Evolutionary conservation across 2,888 invertebrate genomes (phyloP).

Genomic region (Ophioninae sp.): DNA sequence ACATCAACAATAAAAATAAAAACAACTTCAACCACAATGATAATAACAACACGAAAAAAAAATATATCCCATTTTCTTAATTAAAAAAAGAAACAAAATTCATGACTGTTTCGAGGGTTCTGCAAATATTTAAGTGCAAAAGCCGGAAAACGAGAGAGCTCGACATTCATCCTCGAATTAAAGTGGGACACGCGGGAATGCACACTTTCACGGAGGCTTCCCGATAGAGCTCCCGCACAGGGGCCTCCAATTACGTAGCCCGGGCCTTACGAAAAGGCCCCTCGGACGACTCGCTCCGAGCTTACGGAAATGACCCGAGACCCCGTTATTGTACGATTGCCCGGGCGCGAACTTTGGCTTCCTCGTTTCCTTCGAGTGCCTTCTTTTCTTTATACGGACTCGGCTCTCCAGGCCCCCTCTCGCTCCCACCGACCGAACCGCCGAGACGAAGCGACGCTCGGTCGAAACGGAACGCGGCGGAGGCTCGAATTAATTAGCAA

Average conservation of each 20-base stretch:
- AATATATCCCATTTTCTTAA: too few relatives aligned
- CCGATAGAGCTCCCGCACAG: slow-evolving; percentile 59
- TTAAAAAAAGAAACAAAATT: too few relatives aligned
- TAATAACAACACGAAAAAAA: neutral
- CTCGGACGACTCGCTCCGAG: slow-evolving; percentile 27
- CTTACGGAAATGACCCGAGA: slow-evolving; percentile 52
- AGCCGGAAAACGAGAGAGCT: neutral
- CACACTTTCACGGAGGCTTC: slow-evolving; percentile 28
- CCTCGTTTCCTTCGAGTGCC: slow-evolving; percentile 23
- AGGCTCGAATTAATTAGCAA: slow-evolving; percentile 45
- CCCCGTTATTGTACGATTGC: slow-evolving; percentile 49
- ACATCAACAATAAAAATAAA: slow-evolving; percentile 1
- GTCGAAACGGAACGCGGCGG: slow-evolving; percentile 17
- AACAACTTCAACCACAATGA: too few relatives aligned
- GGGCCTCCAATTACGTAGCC: slow-evolving; percentile 69
- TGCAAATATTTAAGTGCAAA: too few relatives aligned
- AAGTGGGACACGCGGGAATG: neutral
- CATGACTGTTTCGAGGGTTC: too few relatives aligned
- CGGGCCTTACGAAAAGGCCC: slow-evolving; percentile 43
- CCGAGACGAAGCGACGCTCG: neutral
- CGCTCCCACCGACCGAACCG: neutral
- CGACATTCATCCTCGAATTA: neutral
- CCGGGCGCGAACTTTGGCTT: slow-evolving; percentile 31
- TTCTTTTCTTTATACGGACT: neutral
- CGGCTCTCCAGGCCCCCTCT: neutral